Percentiles rank a stretch among this genome's conserved stretches.
Conservation (phyloP, 2,888 invertebrate genomes). For the Trichopria drosophilae region DNA sequence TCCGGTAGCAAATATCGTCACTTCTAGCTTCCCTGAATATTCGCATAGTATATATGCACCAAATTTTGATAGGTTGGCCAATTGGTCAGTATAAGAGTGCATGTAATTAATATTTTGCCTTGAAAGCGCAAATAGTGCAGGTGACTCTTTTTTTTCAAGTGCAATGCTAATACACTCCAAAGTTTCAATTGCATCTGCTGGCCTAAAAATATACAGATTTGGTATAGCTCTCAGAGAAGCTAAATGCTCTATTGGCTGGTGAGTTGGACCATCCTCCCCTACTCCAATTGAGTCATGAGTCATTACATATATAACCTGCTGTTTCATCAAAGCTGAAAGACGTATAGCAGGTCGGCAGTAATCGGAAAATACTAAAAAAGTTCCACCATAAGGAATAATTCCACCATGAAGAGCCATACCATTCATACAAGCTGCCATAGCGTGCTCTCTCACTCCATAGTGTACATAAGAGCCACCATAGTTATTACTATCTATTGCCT, state of each 20-base stretch:
- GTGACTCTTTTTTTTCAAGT: constrained; percentile 16
- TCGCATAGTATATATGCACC: constrained; percentile 18
- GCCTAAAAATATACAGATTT: constrained; percentile 19
- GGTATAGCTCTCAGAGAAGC: constrained; percentile 20
- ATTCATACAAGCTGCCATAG: constrained; percentile 15
- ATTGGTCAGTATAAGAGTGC: constrained; percentile 18
- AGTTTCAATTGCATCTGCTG: constrained; percentile 20
- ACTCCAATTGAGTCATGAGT: constrained; percentile 19
- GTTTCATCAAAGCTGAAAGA: constrained; percentile 17
- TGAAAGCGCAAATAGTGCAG: constrained; percentile 19
- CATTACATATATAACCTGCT: constrained; percentile 13
- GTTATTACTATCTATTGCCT: constrained; percentile 7
- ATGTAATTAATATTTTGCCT: constrained; percentile 19
- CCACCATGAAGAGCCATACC: constrained; percentile 18
- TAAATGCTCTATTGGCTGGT: constrained; percentile 19
- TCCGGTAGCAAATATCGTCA: constrained; percentile 20
- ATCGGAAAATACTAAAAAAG: constrained; percentile 14
- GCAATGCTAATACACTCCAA: constrained; percentile 19
- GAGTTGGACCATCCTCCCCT: constrained; percentile 19
- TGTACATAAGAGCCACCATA: constrained; percentile 10
- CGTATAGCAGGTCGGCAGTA: constrained; percentile 12
- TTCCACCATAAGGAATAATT: constrained; percentile 15
- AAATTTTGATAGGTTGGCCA: constrained; percentile 17
- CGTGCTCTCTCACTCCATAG: constrained; percentile 18
- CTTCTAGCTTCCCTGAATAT: constrained; percentile 18